Evolutionary conservation across 2,113 vertebrate species (phyloP).

Genomic region (Anolis sagrei): DNA sequence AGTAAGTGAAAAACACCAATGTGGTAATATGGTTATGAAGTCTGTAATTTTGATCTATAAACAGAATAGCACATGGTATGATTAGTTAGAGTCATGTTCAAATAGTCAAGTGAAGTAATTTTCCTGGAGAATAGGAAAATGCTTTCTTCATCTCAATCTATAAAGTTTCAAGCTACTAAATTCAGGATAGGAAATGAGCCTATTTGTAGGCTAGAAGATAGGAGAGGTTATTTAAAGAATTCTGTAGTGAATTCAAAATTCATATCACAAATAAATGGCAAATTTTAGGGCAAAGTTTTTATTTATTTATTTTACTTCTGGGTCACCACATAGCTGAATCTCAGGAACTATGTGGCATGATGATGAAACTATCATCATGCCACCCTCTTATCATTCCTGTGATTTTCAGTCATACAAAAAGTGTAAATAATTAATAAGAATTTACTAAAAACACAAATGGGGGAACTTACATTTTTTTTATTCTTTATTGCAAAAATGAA

Average conservation of each 20-base stretch:
- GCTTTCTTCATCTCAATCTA: neutral
- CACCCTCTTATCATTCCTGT: neutral
- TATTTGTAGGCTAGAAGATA: too few relatives aligned
- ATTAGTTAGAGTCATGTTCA: neutral
- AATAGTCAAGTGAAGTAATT: neutral
- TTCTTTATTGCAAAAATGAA: too few relatives aligned
- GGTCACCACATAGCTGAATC: neutral
- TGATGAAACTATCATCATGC: neutral
- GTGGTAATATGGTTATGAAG: neutral
- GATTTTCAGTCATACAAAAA: too few relatives aligned
- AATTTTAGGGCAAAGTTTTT: too few relatives aligned
- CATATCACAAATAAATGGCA: too few relatives aligned
- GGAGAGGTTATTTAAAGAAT: too few relatives aligned
- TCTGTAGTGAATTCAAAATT: too few relatives aligned
- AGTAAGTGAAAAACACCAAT: neutral
- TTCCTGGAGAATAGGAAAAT: neutral
- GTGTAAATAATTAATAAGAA: too few relatives aligned
- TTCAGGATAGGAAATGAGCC: too few relatives aligned
- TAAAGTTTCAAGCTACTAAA: neutral
- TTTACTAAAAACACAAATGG: neutral
- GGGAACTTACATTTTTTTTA: too few relatives aligned
- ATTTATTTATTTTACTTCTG: neutral
- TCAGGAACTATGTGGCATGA: too few relatives aligned
- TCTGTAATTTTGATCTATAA: neutral
- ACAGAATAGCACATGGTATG: neutral